Percentiles rank a stretch among this genome's conserved stretches.
phyloP scores from a whole-genome alignment of 2,888 invertebrate genomes.

The Omphaloscelis lunosa region DNA sequence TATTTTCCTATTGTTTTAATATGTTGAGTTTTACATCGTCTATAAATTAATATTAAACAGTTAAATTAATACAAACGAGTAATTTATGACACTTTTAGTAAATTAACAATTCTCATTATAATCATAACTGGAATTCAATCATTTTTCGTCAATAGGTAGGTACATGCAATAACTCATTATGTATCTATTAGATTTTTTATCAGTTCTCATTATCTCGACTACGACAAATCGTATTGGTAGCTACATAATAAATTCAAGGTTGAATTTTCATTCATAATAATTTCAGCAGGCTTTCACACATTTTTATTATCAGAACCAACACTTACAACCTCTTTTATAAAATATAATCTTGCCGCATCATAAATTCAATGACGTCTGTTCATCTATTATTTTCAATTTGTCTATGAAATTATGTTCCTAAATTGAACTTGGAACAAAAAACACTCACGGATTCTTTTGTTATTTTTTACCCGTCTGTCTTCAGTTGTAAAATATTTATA shows the following conservation, averaged over 20 bases:
- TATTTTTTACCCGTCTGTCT: slow-evolving; percentile 38
- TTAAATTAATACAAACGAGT: neutral
- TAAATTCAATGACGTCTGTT: slow-evolving; percentile 17
- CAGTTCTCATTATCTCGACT: neutral
- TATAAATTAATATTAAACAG: neutral
- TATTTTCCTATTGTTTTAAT: slow-evolving; percentile 1
- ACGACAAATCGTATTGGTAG: neutral
- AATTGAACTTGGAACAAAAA: slow-evolving; percentile 42
- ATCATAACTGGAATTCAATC: neutral
- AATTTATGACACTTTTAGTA: neutral
- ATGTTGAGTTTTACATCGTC: neutral
- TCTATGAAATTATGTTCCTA: slow-evolving; percentile 49
- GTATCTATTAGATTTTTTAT: slow-evolving; percentile 11
- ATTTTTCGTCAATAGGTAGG: neutral
- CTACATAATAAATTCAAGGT: neutral
- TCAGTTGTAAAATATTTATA: slow-evolving; percentile 31
- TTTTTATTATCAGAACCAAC: neutral
- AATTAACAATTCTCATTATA: too few species aligned
- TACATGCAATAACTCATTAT: neutral
- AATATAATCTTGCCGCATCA: neutral
- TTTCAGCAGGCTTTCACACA: neutral
- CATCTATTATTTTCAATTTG: slow-evolving; percentile 42
- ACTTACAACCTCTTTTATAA: neutral
- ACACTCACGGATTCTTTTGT: slow-evolving; percentile 47
- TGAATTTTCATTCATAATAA: slow-evolving; percentile 35